These are phyloP conservation scores for Chelon labrosus DNA, from an alignment of 2,797 vertebrate species.

Conservation along the genomic window DNA sequence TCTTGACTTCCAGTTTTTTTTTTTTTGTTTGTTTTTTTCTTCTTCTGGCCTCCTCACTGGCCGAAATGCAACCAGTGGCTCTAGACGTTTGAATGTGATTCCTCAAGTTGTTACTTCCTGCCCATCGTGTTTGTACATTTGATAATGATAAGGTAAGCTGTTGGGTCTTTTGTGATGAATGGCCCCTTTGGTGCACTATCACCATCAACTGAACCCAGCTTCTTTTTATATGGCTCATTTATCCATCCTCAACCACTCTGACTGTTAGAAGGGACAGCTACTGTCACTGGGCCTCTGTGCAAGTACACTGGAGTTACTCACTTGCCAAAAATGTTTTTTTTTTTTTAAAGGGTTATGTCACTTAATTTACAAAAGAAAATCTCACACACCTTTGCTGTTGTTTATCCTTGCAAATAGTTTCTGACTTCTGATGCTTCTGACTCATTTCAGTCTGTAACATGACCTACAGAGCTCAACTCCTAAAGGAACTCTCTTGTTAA, in stretches of 20 bases:
- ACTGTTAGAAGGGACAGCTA: neutral
- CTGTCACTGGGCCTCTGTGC: neutral
- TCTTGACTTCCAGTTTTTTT: constrained; percentile 62
- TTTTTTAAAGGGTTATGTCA: neutral
- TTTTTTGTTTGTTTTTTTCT: constrained; percentile 40
- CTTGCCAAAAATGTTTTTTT: neutral
- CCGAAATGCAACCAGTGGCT: constrained; percentile 68
- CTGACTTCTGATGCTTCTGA: neutral
- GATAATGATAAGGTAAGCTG: constrained; percentile 2
- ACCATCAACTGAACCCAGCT: neutral
- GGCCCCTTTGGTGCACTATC: constrained; percentile 26
- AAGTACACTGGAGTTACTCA: constrained; percentile 35
- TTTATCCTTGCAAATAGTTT: neutral
- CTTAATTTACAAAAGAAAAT: neutral
- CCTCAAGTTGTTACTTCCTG: constrained; percentile 29
- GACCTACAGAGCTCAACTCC: neutral
- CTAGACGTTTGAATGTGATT: constrained; percentile 79
- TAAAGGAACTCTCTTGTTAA: neutral
- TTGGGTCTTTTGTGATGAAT: constrained; percentile 1
- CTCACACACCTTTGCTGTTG: neutral
- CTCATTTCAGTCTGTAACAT: neutral
- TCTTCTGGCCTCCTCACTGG: constrained; percentile 43
- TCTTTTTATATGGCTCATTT: neutral
- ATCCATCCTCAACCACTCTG: neutral
- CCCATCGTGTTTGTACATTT: constrained; percentile 51